These are phyloP conservation scores for Cnemophilus loriae DNA, from an alignment of 2,113 vertebrate genomes.

Conservation along the genomic window DNA sequence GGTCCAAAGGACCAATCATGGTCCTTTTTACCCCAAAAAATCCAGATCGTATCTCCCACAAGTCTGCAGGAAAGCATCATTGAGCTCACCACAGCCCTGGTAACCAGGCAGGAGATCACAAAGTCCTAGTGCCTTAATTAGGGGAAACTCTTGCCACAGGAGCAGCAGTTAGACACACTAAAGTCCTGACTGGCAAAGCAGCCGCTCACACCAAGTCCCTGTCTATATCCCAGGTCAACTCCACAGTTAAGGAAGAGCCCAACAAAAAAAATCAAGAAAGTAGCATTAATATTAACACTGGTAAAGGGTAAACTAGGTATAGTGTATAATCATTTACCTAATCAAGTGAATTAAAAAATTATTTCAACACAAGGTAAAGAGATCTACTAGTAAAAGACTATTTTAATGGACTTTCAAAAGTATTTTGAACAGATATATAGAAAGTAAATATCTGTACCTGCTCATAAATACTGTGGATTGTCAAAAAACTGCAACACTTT, in stretches of 20 bases:
- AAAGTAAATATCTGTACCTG: neutral
- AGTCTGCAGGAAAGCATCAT: neutral
- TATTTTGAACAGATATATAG: neutral
- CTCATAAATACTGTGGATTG: neutral
- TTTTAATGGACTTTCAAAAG: neutral
- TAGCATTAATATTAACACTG: neutral
- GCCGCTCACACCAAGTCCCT: neutral
- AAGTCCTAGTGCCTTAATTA: neutral
- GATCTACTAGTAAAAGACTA: neutral
- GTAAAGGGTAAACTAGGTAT: neutral
- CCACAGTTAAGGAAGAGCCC: neutral
- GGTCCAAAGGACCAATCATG: too few species aligned
- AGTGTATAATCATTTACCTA: neutral
- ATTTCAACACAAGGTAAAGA: neutral
- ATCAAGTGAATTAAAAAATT: neutral
- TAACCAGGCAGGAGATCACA: neutral
- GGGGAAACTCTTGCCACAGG: neutral
- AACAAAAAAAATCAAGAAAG: neutral
- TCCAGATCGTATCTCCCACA: accelerated
- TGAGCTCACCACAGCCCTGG: neutral
- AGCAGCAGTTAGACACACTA: neutral
- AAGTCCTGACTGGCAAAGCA: neutral
- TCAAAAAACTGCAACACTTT: neutral
- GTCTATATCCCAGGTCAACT: neutral
- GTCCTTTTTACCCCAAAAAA: neutral